Evolutionary conservation across 2,888 invertebrate species (phyloP).

Genomic region (Limnephilus auricula): DNA sequence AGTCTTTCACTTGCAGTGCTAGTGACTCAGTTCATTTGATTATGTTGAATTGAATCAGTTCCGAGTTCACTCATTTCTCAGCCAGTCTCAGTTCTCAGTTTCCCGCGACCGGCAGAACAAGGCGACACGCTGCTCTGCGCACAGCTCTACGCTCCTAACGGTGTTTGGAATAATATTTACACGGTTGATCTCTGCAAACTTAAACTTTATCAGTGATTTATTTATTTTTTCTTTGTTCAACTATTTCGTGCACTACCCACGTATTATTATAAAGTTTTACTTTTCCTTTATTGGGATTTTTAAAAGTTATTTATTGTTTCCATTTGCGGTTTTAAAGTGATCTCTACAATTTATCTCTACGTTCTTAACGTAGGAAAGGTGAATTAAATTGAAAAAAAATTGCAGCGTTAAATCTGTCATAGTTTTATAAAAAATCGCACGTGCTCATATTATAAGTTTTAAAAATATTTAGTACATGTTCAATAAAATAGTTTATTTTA

Average conservation of each 20-base stretch:
- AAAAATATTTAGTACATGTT: not conserved
- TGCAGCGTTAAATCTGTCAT: not conserved
- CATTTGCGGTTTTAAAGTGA: not conserved
- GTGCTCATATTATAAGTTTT: not conserved
- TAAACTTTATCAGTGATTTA: not conserved
- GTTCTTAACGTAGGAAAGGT: not conserved
- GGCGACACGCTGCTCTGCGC: not conserved
- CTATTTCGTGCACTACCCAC: not conserved
- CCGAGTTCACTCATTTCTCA: not conserved
- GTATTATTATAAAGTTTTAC: no score
- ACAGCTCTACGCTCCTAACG: not conserved
- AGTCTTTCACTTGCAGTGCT: not conserved
- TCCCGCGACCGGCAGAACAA: not conserved
- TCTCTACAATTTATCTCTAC: not conserved
- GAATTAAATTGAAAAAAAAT: not conserved
- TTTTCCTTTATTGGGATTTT: no score
- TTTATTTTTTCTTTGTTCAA: not conserved
- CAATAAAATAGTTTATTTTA: not conserved
- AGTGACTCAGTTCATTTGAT: slow-evolving; percentile 28
- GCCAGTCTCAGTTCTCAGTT: slow-evolving; percentile 22
- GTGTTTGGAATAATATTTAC: not conserved
- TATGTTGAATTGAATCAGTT: not conserved
- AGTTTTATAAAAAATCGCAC: not conserved
- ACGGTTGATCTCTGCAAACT: not conserved
- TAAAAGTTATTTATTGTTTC: no score